Evolutionary conservation across 2,797 vertebrate genomes (phyloP).

Genomic region (Steatocranus sp.): DNA sequence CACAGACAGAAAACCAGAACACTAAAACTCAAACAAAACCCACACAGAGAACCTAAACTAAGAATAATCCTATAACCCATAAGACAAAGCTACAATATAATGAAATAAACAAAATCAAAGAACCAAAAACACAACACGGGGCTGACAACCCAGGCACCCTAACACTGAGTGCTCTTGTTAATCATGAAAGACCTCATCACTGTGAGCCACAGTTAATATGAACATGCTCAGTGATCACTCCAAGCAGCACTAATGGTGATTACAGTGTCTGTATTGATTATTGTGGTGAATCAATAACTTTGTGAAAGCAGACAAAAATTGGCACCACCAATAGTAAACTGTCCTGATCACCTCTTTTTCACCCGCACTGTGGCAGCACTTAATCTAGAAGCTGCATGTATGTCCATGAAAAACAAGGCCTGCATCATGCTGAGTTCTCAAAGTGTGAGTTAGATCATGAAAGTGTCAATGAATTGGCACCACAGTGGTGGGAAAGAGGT

Average conservation of each 20-base stretch:
- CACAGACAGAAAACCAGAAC: too few species aligned
- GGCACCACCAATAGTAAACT: neutral
- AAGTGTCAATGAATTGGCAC: rapidly evolving
- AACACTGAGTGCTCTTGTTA: neutral
- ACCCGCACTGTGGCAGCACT: neutral
- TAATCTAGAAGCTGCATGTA: neutral
- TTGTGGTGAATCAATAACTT: neutral
- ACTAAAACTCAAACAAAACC: neutral
- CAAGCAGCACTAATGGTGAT: neutral
- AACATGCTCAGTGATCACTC: neutral
- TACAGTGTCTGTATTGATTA: neutral
- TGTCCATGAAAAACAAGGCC: neutral
- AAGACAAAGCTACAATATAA: neutral
- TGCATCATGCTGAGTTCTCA: neutral
- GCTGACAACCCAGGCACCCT: neutral
- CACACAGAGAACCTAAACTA: neutral
- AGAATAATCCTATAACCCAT: neutral
- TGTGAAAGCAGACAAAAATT: neutral
- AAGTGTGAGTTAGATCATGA: neutral
- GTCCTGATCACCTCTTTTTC: neutral
- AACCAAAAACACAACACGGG: neutral
- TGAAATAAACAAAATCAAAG: neutral
- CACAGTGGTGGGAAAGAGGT: neutral
- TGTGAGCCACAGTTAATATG: neutral
- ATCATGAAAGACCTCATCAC: neutral